These are phyloP conservation scores for Hyaena hyaena DNA, from an alignment of 2,113 vertebrate species.

Conservation along the genomic window DNA sequence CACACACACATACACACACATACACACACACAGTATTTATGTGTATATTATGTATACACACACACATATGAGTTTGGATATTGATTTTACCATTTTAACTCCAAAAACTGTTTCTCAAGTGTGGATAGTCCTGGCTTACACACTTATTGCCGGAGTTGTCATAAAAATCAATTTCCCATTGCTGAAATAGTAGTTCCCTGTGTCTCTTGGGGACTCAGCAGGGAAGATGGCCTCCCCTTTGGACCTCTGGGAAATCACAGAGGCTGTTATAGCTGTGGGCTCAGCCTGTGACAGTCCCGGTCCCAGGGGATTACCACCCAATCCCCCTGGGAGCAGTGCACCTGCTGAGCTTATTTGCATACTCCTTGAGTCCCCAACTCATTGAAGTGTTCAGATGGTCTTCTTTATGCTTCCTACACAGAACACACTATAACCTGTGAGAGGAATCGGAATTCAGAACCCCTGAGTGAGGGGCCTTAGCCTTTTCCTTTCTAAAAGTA, in stretches of 20 bases:
- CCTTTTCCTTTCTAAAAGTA: conserved; percentile 50
- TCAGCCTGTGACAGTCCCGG: background rate
- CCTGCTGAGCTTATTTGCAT: background rate
- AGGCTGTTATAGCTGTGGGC: background rate
- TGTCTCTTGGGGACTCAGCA: background rate
- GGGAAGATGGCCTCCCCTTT: background rate
- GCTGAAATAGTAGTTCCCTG: background rate
- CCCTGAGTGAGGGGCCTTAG: background rate
- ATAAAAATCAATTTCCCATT: conserved; percentile 34
- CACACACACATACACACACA: no score
- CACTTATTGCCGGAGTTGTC: conserved; percentile 9
- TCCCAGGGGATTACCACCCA: background rate
- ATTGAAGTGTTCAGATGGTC: background rate
- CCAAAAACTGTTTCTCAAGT: conserved; percentile 17
- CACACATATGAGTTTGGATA: background rate
- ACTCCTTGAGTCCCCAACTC: background rate
- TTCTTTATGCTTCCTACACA: background rate
- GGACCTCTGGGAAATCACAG: conserved; percentile 23
- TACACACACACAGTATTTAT: background rate
- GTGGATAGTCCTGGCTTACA: background rate
- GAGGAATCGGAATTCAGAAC: background rate
- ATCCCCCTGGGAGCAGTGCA: background rate
- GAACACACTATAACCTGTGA: background rate
- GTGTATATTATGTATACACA: background rate
- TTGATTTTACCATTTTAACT: conserved; percentile 49